Evolutionary conservation across 1,140 invertebrate genomes (phyloP), one percentile per base, ranked within the genome.

Genomic region (Habropoda laboriosa): DNA sequence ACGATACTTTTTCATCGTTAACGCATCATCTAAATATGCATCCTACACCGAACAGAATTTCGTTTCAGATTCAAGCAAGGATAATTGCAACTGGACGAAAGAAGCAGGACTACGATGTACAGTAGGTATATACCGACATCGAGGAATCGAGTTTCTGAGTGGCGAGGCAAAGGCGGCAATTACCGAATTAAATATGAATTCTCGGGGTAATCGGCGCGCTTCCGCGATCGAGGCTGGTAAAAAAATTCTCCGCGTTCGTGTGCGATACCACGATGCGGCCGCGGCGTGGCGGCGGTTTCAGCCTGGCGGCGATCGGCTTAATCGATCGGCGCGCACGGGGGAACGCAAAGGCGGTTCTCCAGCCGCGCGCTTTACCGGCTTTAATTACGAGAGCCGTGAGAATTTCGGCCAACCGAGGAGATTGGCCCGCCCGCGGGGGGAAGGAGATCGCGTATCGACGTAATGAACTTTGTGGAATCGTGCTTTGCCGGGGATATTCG

Each of bases 321-420:
- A 85, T 85, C 83, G 82, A 85, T 85, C 82, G 82, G 40, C 49
- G 72, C 83, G 82, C 84, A 84, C 82, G 82, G 40, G 42, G 72
- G 75, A 84, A 77, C 53, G 82, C 71, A 76, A 81, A 77, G 82
- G 83, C 72, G 82, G 83, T 68, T 51, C 81, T 67, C 13, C 18
- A n/a, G 32, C 70, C 70, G 71, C 30, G 49, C 72, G 76, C 58
- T 70, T 84, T 83, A 74, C 63, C 81, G 76, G 66, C 57, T 83
- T 85, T 85, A 85, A 85, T 85, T 85, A 85, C 81, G 77, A 75
- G 83, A 83, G 53, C 83, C 83, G 83, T 85, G 83, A 85, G 83
- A 85, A 83, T 83, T 85, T 85, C 71, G 81, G 78, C 61, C 81
- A 78, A 67, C 57, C 47, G 7, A 49, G 76, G 64, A 83, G 82